These are phyloP conservation scores for Poeciliopsis presidionis DNA, from an alignment of 2,797 vertebrate genomes.

Conservation along the genomic window DNA sequence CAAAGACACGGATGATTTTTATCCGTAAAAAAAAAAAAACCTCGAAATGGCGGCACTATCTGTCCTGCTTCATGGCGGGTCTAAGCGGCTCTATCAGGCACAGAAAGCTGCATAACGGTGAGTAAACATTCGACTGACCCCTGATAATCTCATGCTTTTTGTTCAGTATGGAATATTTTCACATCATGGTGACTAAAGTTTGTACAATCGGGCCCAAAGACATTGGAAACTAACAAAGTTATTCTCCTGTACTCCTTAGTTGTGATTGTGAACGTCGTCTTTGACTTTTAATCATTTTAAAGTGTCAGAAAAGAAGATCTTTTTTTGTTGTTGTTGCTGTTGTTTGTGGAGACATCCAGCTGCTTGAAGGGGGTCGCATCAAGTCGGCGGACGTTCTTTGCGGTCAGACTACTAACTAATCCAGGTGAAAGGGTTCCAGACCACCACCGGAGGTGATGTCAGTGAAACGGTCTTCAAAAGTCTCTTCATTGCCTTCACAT, in stretches of 20 bases:
- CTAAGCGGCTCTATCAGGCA: background rate
- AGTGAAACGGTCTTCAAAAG: background rate
- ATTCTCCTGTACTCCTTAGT: background rate
- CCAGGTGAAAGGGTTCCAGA: background rate
- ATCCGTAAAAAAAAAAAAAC: background rate
- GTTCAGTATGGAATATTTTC: background rate
- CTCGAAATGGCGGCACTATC: background rate
- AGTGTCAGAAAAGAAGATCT: background rate
- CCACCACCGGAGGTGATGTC: background rate
- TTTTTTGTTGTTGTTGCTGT: background rate
- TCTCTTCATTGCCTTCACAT: background rate
- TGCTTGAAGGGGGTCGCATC: background rate
- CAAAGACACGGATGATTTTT: slow-evolving; percentile 2
- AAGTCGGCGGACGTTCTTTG: background rate
- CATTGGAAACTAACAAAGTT: background rate
- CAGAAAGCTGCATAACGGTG: background rate
- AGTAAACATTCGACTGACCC: background rate
- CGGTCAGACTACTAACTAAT: background rate
- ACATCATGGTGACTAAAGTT: background rate
- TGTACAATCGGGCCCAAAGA: background rate
- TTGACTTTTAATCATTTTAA: background rate
- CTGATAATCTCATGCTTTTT: background rate
- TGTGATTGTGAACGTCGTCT: background rate
- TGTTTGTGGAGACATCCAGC: background rate
- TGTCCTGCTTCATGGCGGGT: background rate